phyloP scores from a whole-genome alignment of 2,113 vertebrate species.

The Campylomormyrus numenius region DNA sequence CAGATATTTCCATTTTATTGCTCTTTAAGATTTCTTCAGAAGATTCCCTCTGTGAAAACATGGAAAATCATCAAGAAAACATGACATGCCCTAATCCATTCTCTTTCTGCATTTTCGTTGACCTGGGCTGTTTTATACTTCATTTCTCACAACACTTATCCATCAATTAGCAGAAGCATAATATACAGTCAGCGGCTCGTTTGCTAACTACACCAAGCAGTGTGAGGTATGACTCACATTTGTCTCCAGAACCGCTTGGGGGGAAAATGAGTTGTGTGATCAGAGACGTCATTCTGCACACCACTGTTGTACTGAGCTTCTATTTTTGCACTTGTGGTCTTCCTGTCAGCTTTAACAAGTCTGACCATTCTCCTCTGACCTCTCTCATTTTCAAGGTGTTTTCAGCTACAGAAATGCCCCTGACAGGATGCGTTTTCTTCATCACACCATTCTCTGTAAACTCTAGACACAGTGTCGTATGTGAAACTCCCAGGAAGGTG shows the following conservation, averaged over 20 bases:
- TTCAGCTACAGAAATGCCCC: not conserved
- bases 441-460: not conserved
- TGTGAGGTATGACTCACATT: not conserved
- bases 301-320: not conserved
- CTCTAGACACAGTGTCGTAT: not conserved
- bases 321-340: not conserved
- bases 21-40: slow-evolving; percentile 86
- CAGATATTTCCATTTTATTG: slow-evolving; percentile 81
- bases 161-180: not conserved
- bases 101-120: not conserved
- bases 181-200: not conserved
- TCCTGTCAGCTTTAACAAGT: not conserved
- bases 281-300: not conserved
- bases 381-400: not conserved
- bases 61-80: not conserved
- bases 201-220: not conserved
- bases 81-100: not conserved
- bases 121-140: not conserved
- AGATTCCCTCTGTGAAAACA: slow-evolving; percentile 78
- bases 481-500: not conserved
- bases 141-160: not conserved
- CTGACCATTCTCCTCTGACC: not conserved
- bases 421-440: not conserved
- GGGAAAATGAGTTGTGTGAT: not conserved
- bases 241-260: not conserved